Evolutionary conservation across 2,888 invertebrate genomes (phyloP).

Genomic region (Pyrochroa serraticornis): DNA sequence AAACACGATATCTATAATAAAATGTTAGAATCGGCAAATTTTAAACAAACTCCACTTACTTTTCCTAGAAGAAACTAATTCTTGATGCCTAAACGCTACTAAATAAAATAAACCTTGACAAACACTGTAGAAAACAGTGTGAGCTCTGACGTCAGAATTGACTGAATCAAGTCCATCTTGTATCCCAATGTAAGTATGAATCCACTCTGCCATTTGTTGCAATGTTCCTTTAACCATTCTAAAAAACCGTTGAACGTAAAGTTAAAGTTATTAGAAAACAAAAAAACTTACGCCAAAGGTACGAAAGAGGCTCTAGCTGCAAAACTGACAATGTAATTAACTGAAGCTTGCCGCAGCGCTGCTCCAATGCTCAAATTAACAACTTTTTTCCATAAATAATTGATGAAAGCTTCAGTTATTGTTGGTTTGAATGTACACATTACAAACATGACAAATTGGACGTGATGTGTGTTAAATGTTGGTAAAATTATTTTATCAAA

Average conservation of each 20-base stretch:
- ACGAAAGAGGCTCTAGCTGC: conserved; percentile 72
- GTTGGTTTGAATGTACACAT: conserved; percentile 69
- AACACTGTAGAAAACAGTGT: conserved; percentile 88
- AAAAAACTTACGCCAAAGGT: conserved; percentile 62
- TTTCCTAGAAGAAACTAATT: conserved; percentile 77
- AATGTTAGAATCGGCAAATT: conserved; percentile 22
- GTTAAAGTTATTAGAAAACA: neutral
- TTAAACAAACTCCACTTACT: conserved; percentile 63
- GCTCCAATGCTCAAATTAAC: conserved; percentile 68
- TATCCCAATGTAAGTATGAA: conserved; percentile 79
- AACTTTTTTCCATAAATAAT: conserved; percentile 77
- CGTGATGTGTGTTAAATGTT: conserved; percentile 81
- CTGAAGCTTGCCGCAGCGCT: conserved; percentile 71
- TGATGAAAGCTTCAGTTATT: conserved; percentile 69
- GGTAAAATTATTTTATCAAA: conserved; percentile 85
- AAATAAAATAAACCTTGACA: conserved; percentile 94
- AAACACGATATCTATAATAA: conserved; percentile 74
- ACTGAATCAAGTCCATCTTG: conserved; percentile 65
- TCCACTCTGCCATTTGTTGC: conserved; percentile 79
- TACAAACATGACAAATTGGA: conserved; percentile 79
- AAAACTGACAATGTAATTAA: conserved; percentile 78
- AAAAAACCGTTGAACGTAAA: conserved; percentile 44
- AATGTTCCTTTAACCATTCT: conserved; percentile 71
- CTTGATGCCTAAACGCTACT: conserved; percentile 86
- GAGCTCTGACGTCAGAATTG: conserved; percentile 69